Conservation (phyloP, 2,113 vertebrate species). For the Melanotaenia duboulayi region DNA sequence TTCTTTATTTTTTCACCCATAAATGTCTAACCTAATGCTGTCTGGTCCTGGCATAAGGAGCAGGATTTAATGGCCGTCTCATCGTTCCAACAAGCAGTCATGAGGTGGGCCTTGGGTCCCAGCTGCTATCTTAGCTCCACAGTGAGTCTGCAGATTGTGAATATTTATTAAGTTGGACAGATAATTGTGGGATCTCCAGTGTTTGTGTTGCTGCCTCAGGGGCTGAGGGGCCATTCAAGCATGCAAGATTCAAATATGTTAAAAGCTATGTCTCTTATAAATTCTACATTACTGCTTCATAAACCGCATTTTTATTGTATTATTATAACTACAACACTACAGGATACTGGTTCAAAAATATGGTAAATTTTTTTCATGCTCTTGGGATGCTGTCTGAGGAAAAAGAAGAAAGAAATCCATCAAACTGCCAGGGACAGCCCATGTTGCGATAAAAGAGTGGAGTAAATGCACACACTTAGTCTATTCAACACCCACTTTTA, state of each 20-base stretch:
- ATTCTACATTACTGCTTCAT: conserved; percentile 14
- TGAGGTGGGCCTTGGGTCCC: conserved; percentile 51
- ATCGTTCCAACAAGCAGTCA: conserved; percentile 43
- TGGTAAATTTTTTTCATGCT: conserved; percentile 5
- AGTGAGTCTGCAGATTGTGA: conserved; percentile 67
- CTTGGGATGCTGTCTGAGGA: conserved; percentile 8
- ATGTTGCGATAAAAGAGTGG: conserved; percentile 16
- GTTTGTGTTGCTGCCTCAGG: conserved; percentile 62
- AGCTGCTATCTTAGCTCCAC: conserved; percentile 72
- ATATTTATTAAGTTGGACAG: conserved; percentile 72
- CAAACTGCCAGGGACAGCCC: conserved; percentile 4
- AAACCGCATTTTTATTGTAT: conserved; percentile 31
- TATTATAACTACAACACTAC: conserved; percentile 12
- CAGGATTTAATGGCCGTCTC: conserved; percentile 31
- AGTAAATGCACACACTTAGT: background rate
- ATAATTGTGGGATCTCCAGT: conserved; percentile 59
- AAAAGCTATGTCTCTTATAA: conserved; percentile 38
- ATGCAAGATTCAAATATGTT: conserved; percentile 34
- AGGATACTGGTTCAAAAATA: conserved; percentile 29
- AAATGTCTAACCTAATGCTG: background rate
- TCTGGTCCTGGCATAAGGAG: conserved; percentile 50
- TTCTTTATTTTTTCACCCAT: background rate
- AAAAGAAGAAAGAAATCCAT: conserved; percentile 26
- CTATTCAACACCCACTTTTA: conserved; percentile 40
- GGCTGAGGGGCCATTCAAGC: conserved; percentile 51